phyloP scores from a whole-genome alignment of 2,797 vertebrate genomes.

The Falco novaeseelandiae region DNA sequence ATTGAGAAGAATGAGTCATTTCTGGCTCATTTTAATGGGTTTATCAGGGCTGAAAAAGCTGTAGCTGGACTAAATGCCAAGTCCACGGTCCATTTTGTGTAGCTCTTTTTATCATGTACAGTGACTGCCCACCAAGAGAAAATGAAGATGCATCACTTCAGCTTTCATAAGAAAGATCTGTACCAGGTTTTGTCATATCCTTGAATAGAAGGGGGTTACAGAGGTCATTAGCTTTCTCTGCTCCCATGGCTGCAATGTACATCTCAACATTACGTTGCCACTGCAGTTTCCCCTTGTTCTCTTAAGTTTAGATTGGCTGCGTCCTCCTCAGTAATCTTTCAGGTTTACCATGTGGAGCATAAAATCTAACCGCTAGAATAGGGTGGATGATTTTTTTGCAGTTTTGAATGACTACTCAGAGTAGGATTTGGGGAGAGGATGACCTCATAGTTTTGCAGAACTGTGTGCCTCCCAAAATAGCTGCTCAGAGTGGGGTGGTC shows the following conservation, averaged over 20 bases:
- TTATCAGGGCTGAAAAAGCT: background rate
- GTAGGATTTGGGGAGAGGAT: background rate
- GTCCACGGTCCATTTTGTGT: background rate
- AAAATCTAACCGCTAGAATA: background rate
- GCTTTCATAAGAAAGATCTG: background rate
- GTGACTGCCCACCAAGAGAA: background rate
- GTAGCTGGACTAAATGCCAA: background rate
- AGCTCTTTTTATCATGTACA: background rate
- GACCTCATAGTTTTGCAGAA: background rate
- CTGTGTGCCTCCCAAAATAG: background rate
- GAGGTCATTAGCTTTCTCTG: background rate
- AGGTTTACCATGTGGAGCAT: background rate
- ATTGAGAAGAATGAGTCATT: background rate
- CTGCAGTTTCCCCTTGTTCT: background rate
- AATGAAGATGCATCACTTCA: background rate
- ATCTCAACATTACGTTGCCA: background rate
- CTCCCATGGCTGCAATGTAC: background rate
- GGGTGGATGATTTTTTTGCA: background rate
- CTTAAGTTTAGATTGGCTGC: background rate
- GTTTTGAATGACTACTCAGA: background rate
- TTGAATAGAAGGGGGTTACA: background rate
- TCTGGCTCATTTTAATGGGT: background rate
- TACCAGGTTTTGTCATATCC: background rate
- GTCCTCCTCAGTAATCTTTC: background rate
- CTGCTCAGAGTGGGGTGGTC: background rate